Percentiles rank a stretch among this genome's conserved stretches.
Conservation (phyloP, 2,113 vertebrate genomes). For the Pollachius pollachius region DNA sequence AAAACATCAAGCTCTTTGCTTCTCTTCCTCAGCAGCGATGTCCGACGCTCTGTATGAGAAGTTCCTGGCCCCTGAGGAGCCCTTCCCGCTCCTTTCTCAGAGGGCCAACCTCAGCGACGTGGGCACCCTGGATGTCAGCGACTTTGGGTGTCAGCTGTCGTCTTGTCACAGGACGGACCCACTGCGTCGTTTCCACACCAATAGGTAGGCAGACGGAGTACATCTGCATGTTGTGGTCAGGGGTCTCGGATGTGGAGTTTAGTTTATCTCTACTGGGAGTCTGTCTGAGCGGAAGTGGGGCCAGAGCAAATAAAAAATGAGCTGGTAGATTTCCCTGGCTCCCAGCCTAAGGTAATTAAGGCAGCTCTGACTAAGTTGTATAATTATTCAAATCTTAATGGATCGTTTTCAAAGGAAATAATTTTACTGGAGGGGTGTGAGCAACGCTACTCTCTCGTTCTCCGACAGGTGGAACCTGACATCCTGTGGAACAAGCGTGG, state of each 20-base stretch:
- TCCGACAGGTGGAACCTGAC: slow-evolving; percentile 91
- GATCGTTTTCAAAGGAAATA: too few species aligned
- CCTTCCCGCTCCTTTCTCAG: slow-evolving; percentile 85
- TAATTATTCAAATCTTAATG: too few species aligned
- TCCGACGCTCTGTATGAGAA: slow-evolving; percentile 87
- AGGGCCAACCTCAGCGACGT: slow-evolving; percentile 87
- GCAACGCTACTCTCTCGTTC: not conserved
- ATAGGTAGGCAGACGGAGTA: slow-evolving; percentile 72
- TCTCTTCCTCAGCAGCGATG: slow-evolving; percentile 55
- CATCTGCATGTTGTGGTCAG: too few species aligned
- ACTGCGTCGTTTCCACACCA: slow-evolving; percentile 88
- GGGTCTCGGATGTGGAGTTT: too few species aligned
- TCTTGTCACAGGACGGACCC: slow-evolving; percentile 95
- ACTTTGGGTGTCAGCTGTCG: slow-evolving; percentile 91
- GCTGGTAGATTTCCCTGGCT: too few species aligned
- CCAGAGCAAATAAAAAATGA: too few species aligned
- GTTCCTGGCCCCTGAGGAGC: slow-evolving; percentile 91
- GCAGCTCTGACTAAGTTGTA: too few species aligned
- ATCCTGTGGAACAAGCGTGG: slow-evolving; percentile 94
- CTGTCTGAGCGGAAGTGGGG: too few species aligned
- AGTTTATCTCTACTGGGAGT: too few species aligned
- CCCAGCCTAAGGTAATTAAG: too few species aligned
- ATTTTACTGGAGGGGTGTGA: too few species aligned
- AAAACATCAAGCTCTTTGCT: not conserved
- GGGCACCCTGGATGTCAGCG: slow-evolving; percentile 89